phyloP scores from a whole-genome alignment of 92 coral and sea anemone species.

The Scolanthus callimorphus region DNA sequence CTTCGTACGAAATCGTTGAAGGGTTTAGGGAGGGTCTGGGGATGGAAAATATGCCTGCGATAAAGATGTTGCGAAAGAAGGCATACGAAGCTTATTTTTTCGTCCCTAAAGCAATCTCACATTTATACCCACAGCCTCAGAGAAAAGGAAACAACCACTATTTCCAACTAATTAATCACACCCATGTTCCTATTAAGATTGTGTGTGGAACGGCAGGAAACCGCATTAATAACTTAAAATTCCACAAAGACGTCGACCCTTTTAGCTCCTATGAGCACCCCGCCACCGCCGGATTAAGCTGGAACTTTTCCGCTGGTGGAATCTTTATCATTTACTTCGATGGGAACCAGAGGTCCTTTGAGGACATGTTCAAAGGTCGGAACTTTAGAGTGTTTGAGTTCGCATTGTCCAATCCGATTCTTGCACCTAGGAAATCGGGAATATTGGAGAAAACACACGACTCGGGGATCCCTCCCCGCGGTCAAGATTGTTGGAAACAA shows the following conservation, averaged over 20 bases:
- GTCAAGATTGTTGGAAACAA: no score
- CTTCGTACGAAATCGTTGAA: neutral
- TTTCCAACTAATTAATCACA: no score
- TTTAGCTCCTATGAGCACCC: constrained; percentile 13
- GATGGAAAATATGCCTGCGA: no score
- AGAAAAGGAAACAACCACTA: no score
- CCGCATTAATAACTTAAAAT: constrained; percentile 11
- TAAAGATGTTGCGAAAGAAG: no score
- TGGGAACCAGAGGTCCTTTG: constrained; percentile 11
- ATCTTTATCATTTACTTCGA: constrained; percentile 11
- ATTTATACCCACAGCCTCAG: no score
- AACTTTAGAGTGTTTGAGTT: constrained; percentile 21
- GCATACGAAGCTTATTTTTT: no score
- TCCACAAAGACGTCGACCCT: constrained; percentile 3
- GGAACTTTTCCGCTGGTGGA: constrained; percentile 28
- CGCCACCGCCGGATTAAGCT: constrained; percentile 13
- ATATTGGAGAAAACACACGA: neutral
- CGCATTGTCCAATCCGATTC: constrained; percentile 15
- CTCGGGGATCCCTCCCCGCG: no score
- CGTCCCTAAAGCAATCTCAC: no score
- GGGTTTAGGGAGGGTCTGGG: no score
- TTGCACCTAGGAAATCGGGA: constrained; percentile 1
- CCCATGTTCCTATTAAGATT: no score
- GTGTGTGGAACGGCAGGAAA: constrained; percentile 19
- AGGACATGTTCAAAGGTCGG: neutral